A percentile compares a stretch with the other conserved stretches of the same genome.
phyloP scores from a whole-genome alignment of 53 echinoderm and acorn worm genomes.

The Henricia sp. region DNA sequence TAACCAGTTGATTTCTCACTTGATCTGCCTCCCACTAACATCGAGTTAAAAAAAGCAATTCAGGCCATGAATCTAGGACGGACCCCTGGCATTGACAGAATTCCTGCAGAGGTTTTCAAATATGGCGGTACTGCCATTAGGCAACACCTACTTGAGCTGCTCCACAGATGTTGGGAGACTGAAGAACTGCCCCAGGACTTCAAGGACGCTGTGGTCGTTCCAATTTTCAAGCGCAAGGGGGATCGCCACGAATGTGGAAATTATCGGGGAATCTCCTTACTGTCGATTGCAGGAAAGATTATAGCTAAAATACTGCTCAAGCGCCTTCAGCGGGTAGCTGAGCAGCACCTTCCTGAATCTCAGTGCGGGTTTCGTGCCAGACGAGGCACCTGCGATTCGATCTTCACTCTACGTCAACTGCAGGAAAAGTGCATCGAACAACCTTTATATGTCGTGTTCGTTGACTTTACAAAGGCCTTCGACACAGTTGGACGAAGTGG shows the following conservation, averaged over 20 bases:
- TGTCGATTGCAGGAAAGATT: slow-evolving; percentile 22
- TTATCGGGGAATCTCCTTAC: slow-evolving; percentile 2
- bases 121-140: neutral
- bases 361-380: neutral
- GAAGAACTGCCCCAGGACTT: too few relatives aligned
- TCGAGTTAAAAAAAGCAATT: neutral
- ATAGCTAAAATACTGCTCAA: slow-evolving; percentile 25
- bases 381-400: neutral
- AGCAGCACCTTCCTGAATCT: neutral
- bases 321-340: neutral
- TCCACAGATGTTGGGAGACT: too few relatives aligned
- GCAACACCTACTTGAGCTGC: too few relatives aligned
- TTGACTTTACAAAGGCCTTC: slow-evolving; percentile 19
- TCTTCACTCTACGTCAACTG: neutral
- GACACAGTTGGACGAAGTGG: neutral
- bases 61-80: neutral
- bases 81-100: neutral
- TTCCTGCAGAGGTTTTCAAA: slow-evolving; percentile 28
- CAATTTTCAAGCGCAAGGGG: slow-evolving; percentile 1
- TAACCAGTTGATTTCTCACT: too few relatives aligned
- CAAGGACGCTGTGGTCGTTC: neutral
- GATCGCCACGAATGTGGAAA: too few relatives aligned
- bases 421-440: slow-evolving; percentile 1
- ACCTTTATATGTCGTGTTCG: neutral
- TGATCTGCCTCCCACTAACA: neutral